Evolutionary conservation across 1,140 invertebrate species (phyloP), one percentile per base, ranked within the genome.

Genomic region (Thaumatotibia leucotreta): DNA sequence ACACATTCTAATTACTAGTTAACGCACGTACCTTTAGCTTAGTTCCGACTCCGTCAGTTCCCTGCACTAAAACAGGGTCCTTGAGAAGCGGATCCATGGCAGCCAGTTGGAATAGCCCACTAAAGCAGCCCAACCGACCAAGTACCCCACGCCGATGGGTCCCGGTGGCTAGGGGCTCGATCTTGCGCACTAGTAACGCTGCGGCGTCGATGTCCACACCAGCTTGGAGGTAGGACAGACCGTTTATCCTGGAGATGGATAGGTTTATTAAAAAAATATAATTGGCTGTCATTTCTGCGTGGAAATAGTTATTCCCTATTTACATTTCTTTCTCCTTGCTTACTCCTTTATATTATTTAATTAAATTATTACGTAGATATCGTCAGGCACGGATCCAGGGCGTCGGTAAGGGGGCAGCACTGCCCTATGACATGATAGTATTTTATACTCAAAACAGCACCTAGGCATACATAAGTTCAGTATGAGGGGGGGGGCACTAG

Each of bases 121-220:
- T 98, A 91, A 99, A 99, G 22, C 96, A 96, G 29, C 98, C 98
- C 67, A 99, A 93, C 0, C 93, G 90, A 22, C 97, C 96, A 23
- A 97, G 77, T 45, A 96, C 95, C 1, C 97, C 98, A 1, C 87
- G 85, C 61, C 93, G 92, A 71, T 94, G 93, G 0, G 96, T 97
- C 11, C 92, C 92, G 4, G 93, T 93, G 32, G 94, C 94, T 2
- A 95, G 79, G 0, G 96, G 95, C 85, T 97, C 97, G 50, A 99
- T 99, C 65, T 93, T 92, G 9, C 95, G 91, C 0, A 99, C 95
- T 1, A 99, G 89, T 29, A 93, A 93, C 81, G 99, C 96, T 0
- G 98, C 98, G 17, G 97, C 97, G 76, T 94, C 94, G 68, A 99
- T 99, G 83, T 99, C 96, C 3, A 99, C 98, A 3, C 98, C 98